Conservation (phyloP, 2,888 invertebrate genomes). For the Metellina segmentata region DNA sequence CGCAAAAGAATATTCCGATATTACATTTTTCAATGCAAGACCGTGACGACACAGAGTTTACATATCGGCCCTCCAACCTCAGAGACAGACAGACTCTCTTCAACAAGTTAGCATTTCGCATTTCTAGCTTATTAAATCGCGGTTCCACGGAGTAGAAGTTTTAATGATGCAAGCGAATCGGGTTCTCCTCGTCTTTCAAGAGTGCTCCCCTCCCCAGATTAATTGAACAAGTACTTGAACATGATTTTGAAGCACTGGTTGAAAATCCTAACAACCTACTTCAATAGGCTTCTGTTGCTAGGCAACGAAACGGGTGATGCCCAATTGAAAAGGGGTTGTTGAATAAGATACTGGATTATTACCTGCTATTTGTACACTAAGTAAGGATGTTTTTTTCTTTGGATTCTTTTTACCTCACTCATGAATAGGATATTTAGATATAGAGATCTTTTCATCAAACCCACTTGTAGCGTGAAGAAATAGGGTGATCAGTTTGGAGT, state of each 20-base stretch:
- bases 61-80: not conserved
- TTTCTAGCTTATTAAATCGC: slow-evolving; percentile 68
- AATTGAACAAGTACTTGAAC: slow-evolving; percentile 73
- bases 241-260: slow-evolving; percentile 71
- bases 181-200: slow-evolving; percentile 21
- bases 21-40: slow-evolving; percentile 3
- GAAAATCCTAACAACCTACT: slow-evolving; percentile 73
- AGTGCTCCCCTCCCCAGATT: slow-evolving; percentile 55
- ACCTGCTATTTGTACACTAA: slow-evolving; percentile 9
- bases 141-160: slow-evolving; percentile 39
- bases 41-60: not conserved
- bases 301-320: slow-evolving; percentile 61
- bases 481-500: not conserved
- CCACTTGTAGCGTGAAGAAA: not conserved
- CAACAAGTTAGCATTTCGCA: slow-evolving; percentile 63
- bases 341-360: slow-evolving; percentile 43
- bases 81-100: slow-evolving; percentile 3
- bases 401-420: not conserved
- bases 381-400: not conserved
- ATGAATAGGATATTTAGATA: not conserved
- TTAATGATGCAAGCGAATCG: slow-evolving; percentile 63
- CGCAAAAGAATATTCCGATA: not conserved
- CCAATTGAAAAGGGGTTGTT: slow-evolving; percentile 19
- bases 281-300: slow-evolving; percentile 66
- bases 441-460: not conserved